Percentiles rank a stretch among this genome's conserved stretches.
These are phyloP conservation scores for Eleutherodactylus coqui DNA, from an alignment of 2,797 vertebrate species.

Conservation along the genomic window DNA sequence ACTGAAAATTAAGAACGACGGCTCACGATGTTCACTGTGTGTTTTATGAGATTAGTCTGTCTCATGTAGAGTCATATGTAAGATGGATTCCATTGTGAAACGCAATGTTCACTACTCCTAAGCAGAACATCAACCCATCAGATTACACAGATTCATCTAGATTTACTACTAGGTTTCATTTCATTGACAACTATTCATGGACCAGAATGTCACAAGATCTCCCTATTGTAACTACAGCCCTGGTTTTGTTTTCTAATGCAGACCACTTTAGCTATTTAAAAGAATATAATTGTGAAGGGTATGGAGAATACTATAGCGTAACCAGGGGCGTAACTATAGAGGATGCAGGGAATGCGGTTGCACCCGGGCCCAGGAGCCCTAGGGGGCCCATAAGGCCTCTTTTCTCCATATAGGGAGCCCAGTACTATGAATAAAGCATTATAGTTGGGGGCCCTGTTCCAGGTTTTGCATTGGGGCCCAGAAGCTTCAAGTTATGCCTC, in stretches of 20 bases:
- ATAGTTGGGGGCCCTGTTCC: no score
- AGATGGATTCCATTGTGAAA: neutral
- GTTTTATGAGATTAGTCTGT: neutral
- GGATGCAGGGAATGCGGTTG: no score
- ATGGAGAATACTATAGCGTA: no score
- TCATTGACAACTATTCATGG: neutral
- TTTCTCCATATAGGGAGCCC: no score
- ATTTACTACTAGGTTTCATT: neutral
- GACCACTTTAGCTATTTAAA: neutral
- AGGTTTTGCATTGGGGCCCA: no score
- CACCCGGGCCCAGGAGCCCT: no score
- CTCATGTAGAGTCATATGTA: conserved; percentile 2
- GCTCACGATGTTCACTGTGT: conserved; percentile 16
- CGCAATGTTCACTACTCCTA: neutral
- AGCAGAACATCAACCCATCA: neutral
- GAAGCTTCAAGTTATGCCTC: no score
- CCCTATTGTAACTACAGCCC: no score
- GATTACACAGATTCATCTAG: neutral
- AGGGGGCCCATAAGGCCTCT: no score
- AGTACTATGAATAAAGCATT: no score
- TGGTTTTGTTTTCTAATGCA: no score
- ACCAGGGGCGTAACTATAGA: no score
- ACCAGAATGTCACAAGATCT: neutral
- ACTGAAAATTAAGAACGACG: neutral
- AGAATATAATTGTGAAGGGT: neutral